Conservation (phyloP, 1,140 invertebrate species). For the Maconellicoccus hirsutus region DNA sequence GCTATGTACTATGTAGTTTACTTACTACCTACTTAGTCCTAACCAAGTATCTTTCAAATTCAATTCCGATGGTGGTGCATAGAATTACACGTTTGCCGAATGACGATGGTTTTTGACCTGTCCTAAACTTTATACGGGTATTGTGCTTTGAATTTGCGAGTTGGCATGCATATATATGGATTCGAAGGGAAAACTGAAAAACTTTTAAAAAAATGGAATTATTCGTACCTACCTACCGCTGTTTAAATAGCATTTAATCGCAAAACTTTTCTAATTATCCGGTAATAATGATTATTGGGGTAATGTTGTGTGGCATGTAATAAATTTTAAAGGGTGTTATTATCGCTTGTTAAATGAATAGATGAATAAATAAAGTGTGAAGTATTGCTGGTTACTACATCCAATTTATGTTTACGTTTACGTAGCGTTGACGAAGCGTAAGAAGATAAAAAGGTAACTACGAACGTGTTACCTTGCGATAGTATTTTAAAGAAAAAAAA, state of each 20-base stretch:
- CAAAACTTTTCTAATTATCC: background rate
- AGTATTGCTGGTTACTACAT: background rate
- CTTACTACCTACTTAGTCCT: no score
- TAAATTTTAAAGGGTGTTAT: background rate
- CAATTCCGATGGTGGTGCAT: no score
- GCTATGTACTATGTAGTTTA: no score
- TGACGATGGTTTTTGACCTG: no score
- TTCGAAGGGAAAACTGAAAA: no score
- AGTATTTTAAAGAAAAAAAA: background rate
- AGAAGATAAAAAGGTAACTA: background rate
- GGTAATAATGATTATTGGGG: background rate
- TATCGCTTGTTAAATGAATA: background rate
- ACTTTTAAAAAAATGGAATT: no score
- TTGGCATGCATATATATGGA: no score
- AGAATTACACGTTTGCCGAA: no score
- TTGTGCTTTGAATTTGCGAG: no score
- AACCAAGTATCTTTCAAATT: no score
- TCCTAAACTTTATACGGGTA: no score
- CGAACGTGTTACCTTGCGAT: slow-evolving; percentile 2
- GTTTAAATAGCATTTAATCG: background rate
- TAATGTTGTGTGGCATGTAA: background rate
- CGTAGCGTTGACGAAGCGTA: background rate
- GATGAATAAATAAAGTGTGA: slow-evolving; percentile 3
- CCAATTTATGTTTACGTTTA: background rate
- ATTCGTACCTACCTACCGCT: background rate